Percentiles rank a stretch among this genome's conserved stretches.
These are phyloP conservation scores for Mactromeris polynyma DNA, from an alignment of 2,888 invertebrate genomes.

Conservation along the genomic window DNA sequence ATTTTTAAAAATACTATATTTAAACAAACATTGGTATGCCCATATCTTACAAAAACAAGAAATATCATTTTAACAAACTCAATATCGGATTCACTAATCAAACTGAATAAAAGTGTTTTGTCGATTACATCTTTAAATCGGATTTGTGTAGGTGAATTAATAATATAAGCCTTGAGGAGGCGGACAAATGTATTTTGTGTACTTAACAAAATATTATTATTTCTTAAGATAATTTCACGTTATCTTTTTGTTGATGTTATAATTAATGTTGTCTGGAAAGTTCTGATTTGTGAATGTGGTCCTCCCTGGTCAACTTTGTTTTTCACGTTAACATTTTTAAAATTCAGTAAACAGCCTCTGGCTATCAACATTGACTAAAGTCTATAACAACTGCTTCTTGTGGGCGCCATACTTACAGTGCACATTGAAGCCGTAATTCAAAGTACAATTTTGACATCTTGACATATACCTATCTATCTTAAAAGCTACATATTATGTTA, in stretches of 20 bases:
- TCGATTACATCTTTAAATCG: not conserved
- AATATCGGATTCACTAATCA: not conserved
- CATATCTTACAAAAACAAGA: not conserved
- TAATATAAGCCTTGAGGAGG: not conserved
- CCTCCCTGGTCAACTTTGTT: too few relatives aligned
- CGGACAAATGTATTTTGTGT: not conserved
- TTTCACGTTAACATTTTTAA: too few relatives aligned
- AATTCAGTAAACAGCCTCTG: too few relatives aligned
- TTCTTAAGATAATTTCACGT: too few relatives aligned
- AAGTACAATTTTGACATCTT: not conserved
- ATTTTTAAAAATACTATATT: not conserved
- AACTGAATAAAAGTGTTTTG: not conserved
- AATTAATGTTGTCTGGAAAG: too few relatives aligned
- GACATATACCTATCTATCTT: not conserved
- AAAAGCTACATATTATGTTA: not conserved
- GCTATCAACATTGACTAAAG: too few relatives aligned
- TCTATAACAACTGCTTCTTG: too few relatives aligned
- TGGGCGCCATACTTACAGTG: too few relatives aligned
- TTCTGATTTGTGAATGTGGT: too few relatives aligned
- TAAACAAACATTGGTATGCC: not conserved
- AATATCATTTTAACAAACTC: not conserved
- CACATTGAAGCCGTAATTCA: not conserved
- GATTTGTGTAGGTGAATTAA: not conserved
- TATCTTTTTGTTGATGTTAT: too few relatives aligned
- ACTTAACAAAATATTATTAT: too few relatives aligned